These are phyloP conservation scores for Drosophila kuntzei DNA, from an alignment of 2,888 invertebrate species.

Conservation along the genomic window DNA sequence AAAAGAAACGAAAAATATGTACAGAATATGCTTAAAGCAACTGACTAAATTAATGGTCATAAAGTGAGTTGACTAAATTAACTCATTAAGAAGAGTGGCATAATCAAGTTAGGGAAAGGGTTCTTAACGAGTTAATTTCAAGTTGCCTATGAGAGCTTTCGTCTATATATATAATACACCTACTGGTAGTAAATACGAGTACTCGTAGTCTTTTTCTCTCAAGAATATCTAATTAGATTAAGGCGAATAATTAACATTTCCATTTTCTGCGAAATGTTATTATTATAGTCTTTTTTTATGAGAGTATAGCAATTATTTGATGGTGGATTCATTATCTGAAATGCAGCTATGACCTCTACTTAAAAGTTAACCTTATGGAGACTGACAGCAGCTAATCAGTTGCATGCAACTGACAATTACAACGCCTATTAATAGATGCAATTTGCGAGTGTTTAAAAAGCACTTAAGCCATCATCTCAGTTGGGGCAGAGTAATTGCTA, in stretches of 20 bases:
- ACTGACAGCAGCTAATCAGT: slow-evolving; percentile 61
- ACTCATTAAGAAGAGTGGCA: slow-evolving; percentile 54
- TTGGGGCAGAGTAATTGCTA: slow-evolving; percentile 47
- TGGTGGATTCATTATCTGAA: slow-evolving; percentile 1
- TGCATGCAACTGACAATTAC: slow-evolving; percentile 72
- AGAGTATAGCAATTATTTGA: slow-evolving; percentile 13
- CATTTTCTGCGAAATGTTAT: slow-evolving; percentile 29
- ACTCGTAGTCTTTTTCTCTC: not conserved
- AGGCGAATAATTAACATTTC: slow-evolving; percentile 1
- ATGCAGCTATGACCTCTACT: slow-evolving; percentile 13
- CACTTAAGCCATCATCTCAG: slow-evolving; percentile 40
- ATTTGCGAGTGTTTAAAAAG: slow-evolving; percentile 55
- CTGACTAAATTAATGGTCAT: slow-evolving; percentile 48
- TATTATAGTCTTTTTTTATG: slow-evolving; percentile 9
- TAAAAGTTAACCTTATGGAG: slow-evolving; percentile 38
- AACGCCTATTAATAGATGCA: slow-evolving; percentile 68
- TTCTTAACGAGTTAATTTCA: slow-evolving; percentile 26
- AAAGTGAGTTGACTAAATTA: slow-evolving; percentile 55
- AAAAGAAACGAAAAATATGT: slow-evolving; percentile 1
- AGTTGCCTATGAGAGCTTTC: slow-evolving; percentile 4
- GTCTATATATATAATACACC: not conserved
- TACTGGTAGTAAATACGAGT: slow-evolving; percentile 3
- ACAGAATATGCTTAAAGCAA: slow-evolving; percentile 10
- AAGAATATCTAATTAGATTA: slow-evolving; percentile 21
- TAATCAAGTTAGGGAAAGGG: slow-evolving; percentile 38